Base-by-base conservation (phyloP, 2,888 invertebrate genomes). In the Drepana falcataria region DNA sequence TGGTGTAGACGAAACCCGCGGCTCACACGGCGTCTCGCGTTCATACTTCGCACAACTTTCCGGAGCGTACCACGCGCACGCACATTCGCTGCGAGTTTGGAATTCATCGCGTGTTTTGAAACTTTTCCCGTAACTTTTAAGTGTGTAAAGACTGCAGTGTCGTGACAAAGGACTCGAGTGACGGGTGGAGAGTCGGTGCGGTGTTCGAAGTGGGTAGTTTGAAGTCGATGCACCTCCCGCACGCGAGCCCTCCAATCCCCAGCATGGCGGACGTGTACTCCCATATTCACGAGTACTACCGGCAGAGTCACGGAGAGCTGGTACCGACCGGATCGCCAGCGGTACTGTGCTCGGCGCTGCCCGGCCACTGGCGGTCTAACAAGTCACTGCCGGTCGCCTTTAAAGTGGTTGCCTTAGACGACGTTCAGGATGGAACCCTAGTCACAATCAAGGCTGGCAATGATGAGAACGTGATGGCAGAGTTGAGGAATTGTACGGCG, bases 381-480 rank as follows among this genome's bases (percentile, higher is more conserved):
- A 99, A 99, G 89, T 97, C 98, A 35, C 91, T 99, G 63, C 99
- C 99, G 37, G 94, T 97, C 49, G 97, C 98, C 33, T 99, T 99
- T 91, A 98, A 98, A 91, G 98, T 99, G 65, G 95, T 98, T 59
- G 96, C 97, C 0, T 85, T 99, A 66, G 98, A 98, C 64, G 98
- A 99, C 66, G 95, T 99, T 48, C 94, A 93, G 75, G 99, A 99
- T 82, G 99, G 99, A 33, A 99, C 99, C 0, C 81, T 96, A 64
- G 99, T 99, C 56, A 96, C 96, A 35, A 95, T 99, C 52, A 94
- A 96, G 59, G 99, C 99, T 55, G 99, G 99, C 47, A 99, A 99
- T 85, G 99, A 99, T 75, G 99, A 99, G 87, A 99, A 99, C 84
- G 97, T 94, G 71, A 97, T 97, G 92, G 99, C 97, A 0, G 99